Base-by-base conservation (phyloP, 2,113 vertebrate species). In the Myotis yumanensis region DNA sequence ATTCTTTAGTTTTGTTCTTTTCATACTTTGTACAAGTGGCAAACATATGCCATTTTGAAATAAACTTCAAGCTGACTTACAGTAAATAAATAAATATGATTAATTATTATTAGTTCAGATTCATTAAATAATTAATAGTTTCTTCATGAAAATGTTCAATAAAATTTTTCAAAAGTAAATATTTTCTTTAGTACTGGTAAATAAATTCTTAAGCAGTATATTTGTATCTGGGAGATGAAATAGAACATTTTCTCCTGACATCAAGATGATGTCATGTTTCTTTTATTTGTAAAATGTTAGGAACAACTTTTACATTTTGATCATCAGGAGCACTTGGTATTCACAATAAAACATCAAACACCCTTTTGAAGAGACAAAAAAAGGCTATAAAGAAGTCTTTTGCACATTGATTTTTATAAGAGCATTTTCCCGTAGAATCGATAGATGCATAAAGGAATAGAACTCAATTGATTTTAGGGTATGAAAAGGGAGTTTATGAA, bases 391-490 rank as follows among this genome's bases (percentile, higher is more conserved):
- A 81, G 48, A 93, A 54, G 10, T 79, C 6, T 81, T 92, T 94
- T 84, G 46, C 17, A 80, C n/a, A 87, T 75, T 93, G 52, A 93
- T 94, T 94, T 95, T 91, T 87, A 57, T 92, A 87, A 95, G 86
- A 95, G 18, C 30, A 85, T 89, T 89, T 95, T 91, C 68, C 40
- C 72, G 4, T 73, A 64, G 40, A 97, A 96, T 95, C 30, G 0
- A 93, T 93, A 75, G 22, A 72, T n/a, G 22, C 48, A 75, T 92
- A 73, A 90, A 90, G 59, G 11, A 82, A 84, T 68, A 93, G 52
- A 89, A 62, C 30, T 86, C 40, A 82, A 54, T 62, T 93, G 59
- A 77, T 90, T 87, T 93, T 52, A 71, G 4, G 64, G 57, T 89
- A 35, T 93, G 51, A 86, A 90, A 86, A 88, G 12, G 51, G 68